Percentiles rank a stretch among this genome's conserved stretches.
phyloP scores from a whole-genome alignment of 1,140 invertebrate genomes.

The Drosophila bipectinata region DNA sequence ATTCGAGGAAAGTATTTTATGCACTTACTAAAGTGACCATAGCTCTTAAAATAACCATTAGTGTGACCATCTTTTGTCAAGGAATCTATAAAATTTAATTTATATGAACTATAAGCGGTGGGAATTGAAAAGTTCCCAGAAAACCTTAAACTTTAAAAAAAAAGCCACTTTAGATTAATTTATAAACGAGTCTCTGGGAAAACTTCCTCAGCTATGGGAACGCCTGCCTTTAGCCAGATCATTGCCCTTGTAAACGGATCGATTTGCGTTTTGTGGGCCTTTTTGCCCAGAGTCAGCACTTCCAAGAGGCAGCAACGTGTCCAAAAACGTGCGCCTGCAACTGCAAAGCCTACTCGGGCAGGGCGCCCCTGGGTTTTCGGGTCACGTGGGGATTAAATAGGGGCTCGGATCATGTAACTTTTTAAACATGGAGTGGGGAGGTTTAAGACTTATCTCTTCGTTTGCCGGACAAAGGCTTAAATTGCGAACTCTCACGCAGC shows the following conservation, averaged over 20 bases:
- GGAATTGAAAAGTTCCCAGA: too few relatives aligned
- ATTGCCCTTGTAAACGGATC: constrained; percentile 5
- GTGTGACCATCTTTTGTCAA: too few relatives aligned
- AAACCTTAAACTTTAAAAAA: too few relatives aligned
- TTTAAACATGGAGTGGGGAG: background rate
- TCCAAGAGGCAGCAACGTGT: constrained; percentile 1
- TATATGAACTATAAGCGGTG: too few relatives aligned
- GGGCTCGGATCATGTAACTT: constrained; percentile 6
- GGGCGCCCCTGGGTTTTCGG: too few relatives aligned
- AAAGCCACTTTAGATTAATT: too few relatives aligned
- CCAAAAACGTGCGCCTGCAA: constrained; percentile 2
- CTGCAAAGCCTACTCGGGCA: background rate
- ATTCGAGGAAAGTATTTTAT: too few relatives aligned
- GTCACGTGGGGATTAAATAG: constrained; percentile 29
- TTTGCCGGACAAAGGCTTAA: constrained; percentile 13
- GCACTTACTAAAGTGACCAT: too few relatives aligned
- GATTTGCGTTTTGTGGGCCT: background rate
- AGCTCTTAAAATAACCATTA: too few relatives aligned
- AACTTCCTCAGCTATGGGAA: background rate
- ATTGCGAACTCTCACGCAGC: constrained; percentile 6
- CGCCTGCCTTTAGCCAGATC: constrained; percentile 1
- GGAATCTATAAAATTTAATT: too few relatives aligned
- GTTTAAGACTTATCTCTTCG: constrained; percentile 1
- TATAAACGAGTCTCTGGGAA: background rate
- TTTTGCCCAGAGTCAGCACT: constrained; percentile 1